phyloP scores from a whole-genome alignment of 2,888 invertebrate genomes.

The Tachina grossa region DNA sequence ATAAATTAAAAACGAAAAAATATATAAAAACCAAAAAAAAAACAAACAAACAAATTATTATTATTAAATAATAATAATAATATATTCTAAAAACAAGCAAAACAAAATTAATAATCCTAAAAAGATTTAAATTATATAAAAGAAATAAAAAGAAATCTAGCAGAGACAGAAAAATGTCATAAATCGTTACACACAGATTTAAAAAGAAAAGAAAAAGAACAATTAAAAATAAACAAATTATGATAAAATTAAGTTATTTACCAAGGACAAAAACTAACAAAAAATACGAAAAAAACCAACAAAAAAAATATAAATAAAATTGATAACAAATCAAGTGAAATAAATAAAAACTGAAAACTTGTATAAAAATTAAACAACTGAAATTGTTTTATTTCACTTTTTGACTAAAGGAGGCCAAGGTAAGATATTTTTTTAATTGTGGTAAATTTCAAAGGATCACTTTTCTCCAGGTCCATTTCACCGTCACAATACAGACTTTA shows the following conservation, averaged over 20 bases:
- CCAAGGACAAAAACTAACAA: conserved; percentile 71
- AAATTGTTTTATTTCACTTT: conserved; percentile 41
- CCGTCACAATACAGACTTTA: no score
- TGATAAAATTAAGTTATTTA: conserved; percentile 79
- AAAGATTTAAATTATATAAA: conserved; percentile 38
- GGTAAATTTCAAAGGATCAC: no score
- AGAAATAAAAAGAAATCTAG: conserved; percentile 58
- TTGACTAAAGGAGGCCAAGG: no score
- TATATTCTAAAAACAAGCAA: conserved; percentile 72
- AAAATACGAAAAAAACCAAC: conserved; percentile 67
- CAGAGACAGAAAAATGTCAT: conserved; percentile 59
- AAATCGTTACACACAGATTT: conserved; percentile 62
- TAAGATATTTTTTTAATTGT: no score
- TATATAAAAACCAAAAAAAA: conserved; percentile 15
- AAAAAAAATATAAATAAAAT: conserved; percentile 62
- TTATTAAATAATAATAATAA: conserved; percentile 77
- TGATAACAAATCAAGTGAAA: conserved; percentile 69
- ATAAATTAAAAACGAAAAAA: conserved; percentile 75
- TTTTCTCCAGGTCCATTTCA: no score
- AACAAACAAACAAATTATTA: conserved; percentile 60
- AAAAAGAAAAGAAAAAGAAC: conserved; percentile 40
- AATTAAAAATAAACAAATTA: conserved; percentile 59
- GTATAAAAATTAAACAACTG: conserved; percentile 70
- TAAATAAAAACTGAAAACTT: conserved; percentile 69
- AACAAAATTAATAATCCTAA: conserved; percentile 59